These are phyloP conservation scores for Endotricha flammealis DNA, from an alignment of 2,888 invertebrate genomes.

Conservation along the genomic window DNA sequence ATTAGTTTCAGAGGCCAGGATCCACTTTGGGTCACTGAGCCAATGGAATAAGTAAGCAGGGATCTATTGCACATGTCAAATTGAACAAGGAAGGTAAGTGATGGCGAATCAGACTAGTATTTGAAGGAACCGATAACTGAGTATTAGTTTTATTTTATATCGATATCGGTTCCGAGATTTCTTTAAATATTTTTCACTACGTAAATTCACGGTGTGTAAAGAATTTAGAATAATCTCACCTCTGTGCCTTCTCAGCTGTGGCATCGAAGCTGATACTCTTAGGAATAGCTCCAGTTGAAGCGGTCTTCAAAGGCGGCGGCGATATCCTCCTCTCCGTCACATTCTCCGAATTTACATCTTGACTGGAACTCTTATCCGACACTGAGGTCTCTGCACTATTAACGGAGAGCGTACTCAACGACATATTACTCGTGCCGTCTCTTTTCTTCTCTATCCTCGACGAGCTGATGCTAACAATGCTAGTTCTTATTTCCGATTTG, in stretches of 20 bases:
- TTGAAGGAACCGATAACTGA: too few species aligned
- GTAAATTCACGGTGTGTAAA: too few species aligned
- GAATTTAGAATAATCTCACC: conserved; percentile 38
- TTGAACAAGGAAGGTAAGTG: too few species aligned
- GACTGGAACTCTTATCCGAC: conserved; percentile 68
- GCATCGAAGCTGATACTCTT: conserved; percentile 96
- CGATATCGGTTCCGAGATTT: too few species aligned
- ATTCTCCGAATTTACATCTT: conserved; percentile 69
- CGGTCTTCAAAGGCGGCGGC: conserved; percentile 55
- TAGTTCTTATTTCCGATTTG: conserved; percentile 62
- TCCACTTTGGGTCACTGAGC: too few species aligned
- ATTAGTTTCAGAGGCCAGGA: too few species aligned
- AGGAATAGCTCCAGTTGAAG: conserved; percentile 90
- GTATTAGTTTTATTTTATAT: too few species aligned
- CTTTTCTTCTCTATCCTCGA: conserved; percentile 60
- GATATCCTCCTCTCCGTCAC: conserved; percentile 63
- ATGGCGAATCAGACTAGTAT: too few species aligned
- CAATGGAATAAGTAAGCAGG: too few species aligned
- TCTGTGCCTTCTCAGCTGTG: conserved; percentile 88
- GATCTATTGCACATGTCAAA: too few species aligned
- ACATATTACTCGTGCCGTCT: conserved; percentile 54
- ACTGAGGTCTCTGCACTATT: conserved; percentile 65
- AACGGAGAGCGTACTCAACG: conserved; percentile 63
- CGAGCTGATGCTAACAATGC: conserved; percentile 66
- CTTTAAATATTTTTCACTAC: too few species aligned